Evolutionary conservation across 2,888 invertebrate genomes (phyloP), one percentile per base, ranked within the genome.

Genomic region (Lochmaea crataegi): DNA sequence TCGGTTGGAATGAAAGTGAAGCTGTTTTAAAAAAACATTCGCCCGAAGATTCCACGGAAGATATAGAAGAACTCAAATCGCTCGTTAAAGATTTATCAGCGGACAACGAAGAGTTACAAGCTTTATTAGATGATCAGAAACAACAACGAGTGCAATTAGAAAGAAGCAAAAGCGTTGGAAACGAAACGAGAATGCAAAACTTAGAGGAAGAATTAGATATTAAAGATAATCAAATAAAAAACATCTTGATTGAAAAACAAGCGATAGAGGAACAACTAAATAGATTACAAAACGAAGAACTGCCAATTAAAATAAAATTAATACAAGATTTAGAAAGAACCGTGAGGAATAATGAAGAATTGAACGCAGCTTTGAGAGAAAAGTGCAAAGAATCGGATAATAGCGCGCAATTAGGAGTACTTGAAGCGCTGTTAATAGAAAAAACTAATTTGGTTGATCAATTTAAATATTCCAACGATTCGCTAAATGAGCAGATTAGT

Each of bases 91-190:
- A 91, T 71, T 81, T 92, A n/a, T 88, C 88, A n/a, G 83, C 87
- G 1, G 92, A 92, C 76, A 91, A 91, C 76, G 90, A 90, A 74
- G 91, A 92, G 75, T 78, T 92, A 57, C 91, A 91, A 79, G 84
- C 87, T 0, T 79, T 90, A 45, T 82, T 92, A 16, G 90, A 90
- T 71, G 90, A 90, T 73, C 90, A 89, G 72, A 86, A 86, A 73
- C 78, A 82, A 48, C 61, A 86, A 79, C 81, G 86, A 69, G 69
- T 83, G 45, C 81, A 83, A 61, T 83, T 84, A 12, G 82, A 86
- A 56, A 51, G 63, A 16, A 69, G 56, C 56, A 69, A 38, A 56
- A 69, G 63, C n/a, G 14, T 60, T 5, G 65, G 42, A 1, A 64
- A 57, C 41, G 73, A 73, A 26, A 72, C 68, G 16, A 68, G 58